Base-by-base conservation (phyloP, 2,888 invertebrate species). In the Entomobrya proxima region DNA sequence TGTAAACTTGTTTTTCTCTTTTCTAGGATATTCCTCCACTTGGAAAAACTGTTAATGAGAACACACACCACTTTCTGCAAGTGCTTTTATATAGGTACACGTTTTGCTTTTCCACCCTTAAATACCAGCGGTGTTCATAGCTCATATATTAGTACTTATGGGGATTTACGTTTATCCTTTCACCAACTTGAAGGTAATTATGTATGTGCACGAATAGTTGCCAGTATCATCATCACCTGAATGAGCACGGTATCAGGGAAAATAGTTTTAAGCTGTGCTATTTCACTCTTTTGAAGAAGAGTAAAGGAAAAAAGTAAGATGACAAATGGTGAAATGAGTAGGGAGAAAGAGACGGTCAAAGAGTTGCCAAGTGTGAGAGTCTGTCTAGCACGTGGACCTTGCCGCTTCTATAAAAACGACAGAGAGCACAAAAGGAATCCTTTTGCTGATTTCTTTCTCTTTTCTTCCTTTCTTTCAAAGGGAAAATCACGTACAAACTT, bases 401-500 rank as follows among this genome's bases (percentile, higher is more conserved):
- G 64, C n/a, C n/a, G n/a, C n/a, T 37, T 37, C 21, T 64, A 9
- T 27, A 9, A 37, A n/a, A 64, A 64, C n/a, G 37, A 21, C 15
- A 64, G 18, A 64, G 18, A 35, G 64, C 37, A n/a, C 64, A 15
- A 61, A 61, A 30, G 61, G 61, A 32, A 61, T 32, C 61, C n/a
- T n/a, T n/a, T 32, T 32, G n/a, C 15, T n/a, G n/a, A 11, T 61
- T 61, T 61, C 27, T 32, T 55, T 27, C 1, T 27, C 32, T 64
- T 35, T 37, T 37, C 37, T 55, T 11, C 21, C 27, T 55, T 13
- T 6, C 27, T 55, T 11, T 55, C 55, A 37, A 7, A 61, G 18
- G 35, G 21, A 64, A 64, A 64, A 64, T 64, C 64, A 64, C 64
- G 64, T 64, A 37, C 64, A 13, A 24, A 21, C 37, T 35, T 64